Evolutionary conservation across 1,140 invertebrate species (phyloP).

Genomic region (Lepeophtheirus salmonis): DNA sequence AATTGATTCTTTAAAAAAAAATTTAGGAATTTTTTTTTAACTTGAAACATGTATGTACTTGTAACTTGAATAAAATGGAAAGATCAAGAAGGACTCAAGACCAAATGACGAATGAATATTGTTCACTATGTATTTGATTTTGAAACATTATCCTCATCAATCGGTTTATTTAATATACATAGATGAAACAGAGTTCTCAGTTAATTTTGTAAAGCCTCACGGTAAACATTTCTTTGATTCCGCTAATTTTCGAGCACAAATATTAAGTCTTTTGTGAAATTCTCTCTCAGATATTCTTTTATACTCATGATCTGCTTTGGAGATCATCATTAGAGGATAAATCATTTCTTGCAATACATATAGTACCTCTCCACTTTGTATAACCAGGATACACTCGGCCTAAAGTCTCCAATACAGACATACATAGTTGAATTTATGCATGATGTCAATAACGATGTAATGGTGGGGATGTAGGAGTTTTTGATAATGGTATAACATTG

Average conservation of each 20-base stretch:
- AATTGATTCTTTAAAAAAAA: too few relatives aligned
- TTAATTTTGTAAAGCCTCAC: too few relatives aligned
- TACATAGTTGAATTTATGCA: conserved; percentile 15
- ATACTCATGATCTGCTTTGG: conserved; percentile 1
- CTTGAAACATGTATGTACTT: too few relatives aligned
- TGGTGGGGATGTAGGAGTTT: conserved; percentile 13
- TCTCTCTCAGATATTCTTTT: not conserved
- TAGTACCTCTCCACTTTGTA: conserved; percentile 16
- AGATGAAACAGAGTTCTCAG: too few relatives aligned
- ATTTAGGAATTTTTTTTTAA: too few relatives aligned
- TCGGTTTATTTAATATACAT: too few relatives aligned
- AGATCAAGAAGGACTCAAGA: too few relatives aligned
- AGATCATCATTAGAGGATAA: conserved; percentile 11
- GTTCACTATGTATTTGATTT: too few relatives aligned
- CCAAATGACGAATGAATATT: too few relatives aligned
- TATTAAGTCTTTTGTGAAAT: conserved; percentile 9
- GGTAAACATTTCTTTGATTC: conserved; percentile 6
- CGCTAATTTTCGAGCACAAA: not conserved
- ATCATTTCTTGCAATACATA: conserved; percentile 15
- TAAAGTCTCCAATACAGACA: conserved; percentile 9
- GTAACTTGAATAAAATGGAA: too few relatives aligned
- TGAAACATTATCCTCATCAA: too few relatives aligned
- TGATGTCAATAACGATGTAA: conserved; percentile 14
- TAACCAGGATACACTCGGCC: conserved; percentile 12
- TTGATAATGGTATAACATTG: conserved; percentile 9